phyloP scores from a whole-genome alignment of 1,140 invertebrate genomes.

The Hycleus cichorii region DNA sequence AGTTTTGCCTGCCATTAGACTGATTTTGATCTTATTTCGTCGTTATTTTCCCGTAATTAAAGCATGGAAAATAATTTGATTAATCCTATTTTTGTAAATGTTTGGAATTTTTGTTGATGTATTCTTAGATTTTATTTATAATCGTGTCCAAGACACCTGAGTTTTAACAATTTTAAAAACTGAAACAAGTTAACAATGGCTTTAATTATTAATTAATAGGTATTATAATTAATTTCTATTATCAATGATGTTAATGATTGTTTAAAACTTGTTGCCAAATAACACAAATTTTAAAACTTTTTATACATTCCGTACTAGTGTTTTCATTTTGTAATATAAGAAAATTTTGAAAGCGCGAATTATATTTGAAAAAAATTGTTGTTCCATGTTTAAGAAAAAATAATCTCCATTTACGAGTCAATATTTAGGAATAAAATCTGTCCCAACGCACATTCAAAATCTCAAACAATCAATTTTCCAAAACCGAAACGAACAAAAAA shows the following conservation, averaged over 20 bases:
- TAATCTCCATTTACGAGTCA: conserved; percentile 8
- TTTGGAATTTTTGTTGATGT: conserved; percentile 35
- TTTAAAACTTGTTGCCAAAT: conserved; percentile 40
- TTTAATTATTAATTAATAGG: conserved; percentile 39
- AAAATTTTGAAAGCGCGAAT: neutral
- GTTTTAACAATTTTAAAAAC: conserved; percentile 26
- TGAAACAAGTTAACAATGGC: conserved; percentile 34
- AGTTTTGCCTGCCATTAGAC: conserved; percentile 18
- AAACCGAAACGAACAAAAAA: neutral
- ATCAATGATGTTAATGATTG: neutral
- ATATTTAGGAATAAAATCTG: conserved; percentile 2
- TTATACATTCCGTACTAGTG: conserved; percentile 39
- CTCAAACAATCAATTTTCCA: too few species aligned
- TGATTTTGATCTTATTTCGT: conserved; percentile 13
- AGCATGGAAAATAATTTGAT: conserved; percentile 11
- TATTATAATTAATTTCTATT: conserved; percentile 13
- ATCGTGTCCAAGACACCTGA: conserved; percentile 28
- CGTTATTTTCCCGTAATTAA: neutral
- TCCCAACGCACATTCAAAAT: conserved; percentile 4
- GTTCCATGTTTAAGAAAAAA: conserved; percentile 2
- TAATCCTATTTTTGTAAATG: conserved; percentile 37
- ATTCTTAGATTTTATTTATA: conserved; percentile 32
- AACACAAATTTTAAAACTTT: conserved; percentile 37
- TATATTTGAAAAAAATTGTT: conserved; percentile 12
- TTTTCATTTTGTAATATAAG: conserved; percentile 25